A percentile compares a stretch with the other conserved stretches of the same genome.
Evolutionary conservation across 1,140 invertebrate species (phyloP).

Genomic region (Drosophila fuyamai): DNA sequence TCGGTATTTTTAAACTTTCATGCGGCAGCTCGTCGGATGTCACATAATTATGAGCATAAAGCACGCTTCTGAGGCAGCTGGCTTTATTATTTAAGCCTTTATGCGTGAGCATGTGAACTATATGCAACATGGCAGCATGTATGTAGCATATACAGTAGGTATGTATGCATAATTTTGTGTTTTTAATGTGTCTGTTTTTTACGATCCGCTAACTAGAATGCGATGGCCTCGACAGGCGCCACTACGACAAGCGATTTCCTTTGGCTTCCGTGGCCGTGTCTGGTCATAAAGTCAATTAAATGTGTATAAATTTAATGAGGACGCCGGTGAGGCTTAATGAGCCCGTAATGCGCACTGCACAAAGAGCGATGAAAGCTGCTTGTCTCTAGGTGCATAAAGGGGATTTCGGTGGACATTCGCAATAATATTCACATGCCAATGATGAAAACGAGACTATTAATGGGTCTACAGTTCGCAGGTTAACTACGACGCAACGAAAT

Average conservation of each 20-base stretch:
- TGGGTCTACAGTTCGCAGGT: not conserved
- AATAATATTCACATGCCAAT: slow-evolving; percentile 7
- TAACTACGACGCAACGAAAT: not conserved
- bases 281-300: slow-evolving; percentile 80
- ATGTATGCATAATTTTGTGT: slow-evolving; percentile 19
- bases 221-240: slow-evolving; percentile 47
- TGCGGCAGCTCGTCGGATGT: slow-evolving; percentile 59
- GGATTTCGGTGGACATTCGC: slow-evolving; percentile 7
- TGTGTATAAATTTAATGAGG: slow-evolving; percentile 77
- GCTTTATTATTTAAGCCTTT: slow-evolving; percentile 79
- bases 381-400: slow-evolving; percentile 24
- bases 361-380: slow-evolving; percentile 24
- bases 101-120: slow-evolving; percentile 66
- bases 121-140: slow-evolving; percentile 16
- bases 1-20: slow-evolving; percentile 63
- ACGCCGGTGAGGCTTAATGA: slow-evolving; percentile 60
- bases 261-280: slow-evolving; percentile 35
- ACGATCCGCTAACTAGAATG: slow-evolving; percentile 72
- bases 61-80: slow-evolving; percentile 41
- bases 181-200: slow-evolving; percentile 48
- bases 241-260: slow-evolving; percentile 19
- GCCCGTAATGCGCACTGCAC: slow-evolving; percentile 25
- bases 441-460: slow-evolving; percentile 33
- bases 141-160: not conserved
- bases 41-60: slow-evolving; percentile 76